Evolutionary conservation across 2,888 invertebrate genomes (phyloP).

Genomic region (Nymphalis urticae): DNA sequence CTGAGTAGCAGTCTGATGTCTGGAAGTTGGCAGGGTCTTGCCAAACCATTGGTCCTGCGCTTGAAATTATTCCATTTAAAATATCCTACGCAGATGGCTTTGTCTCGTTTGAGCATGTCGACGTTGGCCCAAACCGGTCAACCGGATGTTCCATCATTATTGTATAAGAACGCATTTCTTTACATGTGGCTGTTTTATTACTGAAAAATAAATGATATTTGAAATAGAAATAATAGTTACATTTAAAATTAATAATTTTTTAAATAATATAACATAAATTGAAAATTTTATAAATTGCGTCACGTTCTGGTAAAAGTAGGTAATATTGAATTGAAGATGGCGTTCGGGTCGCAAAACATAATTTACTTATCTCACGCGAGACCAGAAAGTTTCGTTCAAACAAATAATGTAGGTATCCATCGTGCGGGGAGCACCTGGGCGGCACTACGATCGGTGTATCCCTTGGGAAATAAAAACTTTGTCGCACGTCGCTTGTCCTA

Average conservation of each 20-base stretch:
- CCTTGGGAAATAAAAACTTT: conserved; percentile 81
- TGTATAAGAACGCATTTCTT: too few relatives aligned
- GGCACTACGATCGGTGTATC: conserved; percentile 78
- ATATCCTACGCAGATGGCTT: too few relatives aligned
- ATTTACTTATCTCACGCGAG: conserved; percentile 79
- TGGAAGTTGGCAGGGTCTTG: too few relatives aligned
- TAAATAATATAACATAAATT: not conserved
- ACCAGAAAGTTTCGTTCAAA: conserved; percentile 79
- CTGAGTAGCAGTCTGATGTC: too few relatives aligned
- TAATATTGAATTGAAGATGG: conserved; percentile 68
- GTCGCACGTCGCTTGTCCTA: conserved; percentile 79
- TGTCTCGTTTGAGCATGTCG: too few relatives aligned
- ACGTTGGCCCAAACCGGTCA: too few relatives aligned
- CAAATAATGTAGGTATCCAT: conserved; percentile 81
- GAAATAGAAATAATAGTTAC: too few relatives aligned
- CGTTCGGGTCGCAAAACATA: conserved; percentile 71
- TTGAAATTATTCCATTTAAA: too few relatives aligned
- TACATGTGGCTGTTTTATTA: not conserved
- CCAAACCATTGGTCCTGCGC: too few relatives aligned
- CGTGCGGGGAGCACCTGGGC: conserved; percentile 76
- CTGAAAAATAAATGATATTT: too few relatives aligned
- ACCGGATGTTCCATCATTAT: too few relatives aligned
- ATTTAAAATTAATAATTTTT: too few relatives aligned
- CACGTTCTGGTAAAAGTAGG: conserved; percentile 1
- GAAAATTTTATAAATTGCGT: not conserved